Evolutionary conservation across 2,888 invertebrate genomes (phyloP), one percentile per base, ranked within the genome.

Genomic region (Phlogophora meticulosa): DNA sequence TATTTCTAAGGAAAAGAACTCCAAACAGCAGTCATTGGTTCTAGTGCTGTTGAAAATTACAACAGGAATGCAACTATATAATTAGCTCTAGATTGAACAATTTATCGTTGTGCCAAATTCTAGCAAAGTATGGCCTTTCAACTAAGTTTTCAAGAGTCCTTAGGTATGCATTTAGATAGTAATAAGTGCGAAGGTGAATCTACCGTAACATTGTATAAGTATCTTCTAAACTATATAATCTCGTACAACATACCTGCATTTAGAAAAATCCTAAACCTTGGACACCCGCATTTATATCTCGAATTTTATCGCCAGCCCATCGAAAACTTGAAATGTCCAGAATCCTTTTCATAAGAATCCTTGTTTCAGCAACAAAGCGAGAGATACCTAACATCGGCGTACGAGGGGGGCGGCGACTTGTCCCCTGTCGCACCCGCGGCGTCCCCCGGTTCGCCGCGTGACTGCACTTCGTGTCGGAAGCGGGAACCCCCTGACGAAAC

Each of bases 381-480:
- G 96, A 96, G 97, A 91, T 95, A 95, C 88, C 90, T 95, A 88
- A 96, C 96, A 91, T 96, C 96, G 92, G 96, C 96, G 87, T 97
- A 97, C 96, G 97, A 97, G 90, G 97, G 97, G 88, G 97, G 97
- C 82, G 96, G 97, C 86, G 97, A 97, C 88, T 95, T 97, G 80
- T 97, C 97, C 88, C 97, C 97, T 82, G 97, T 97, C 88, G 96
- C 97, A 76, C 97, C 97, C 66, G 97, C 97, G 85, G 96, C 96
- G 91, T 97, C 96, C 72, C 96, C 96, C 72, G 95, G 96, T 75
- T 96, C 96, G 62, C 96, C 96, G 58, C 96, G 96, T 85, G 93
- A 96, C 92, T 96, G 96, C 94, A 96, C 96, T 80, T 96, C 96
- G 79, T 96, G 96, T 89, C 94, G 96, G 85, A 96, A 97, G 83